These are phyloP conservation scores for Peromyscus attwateri DNA, from an alignment of 2,797 vertebrate species.

Conservation along the genomic window DNA sequence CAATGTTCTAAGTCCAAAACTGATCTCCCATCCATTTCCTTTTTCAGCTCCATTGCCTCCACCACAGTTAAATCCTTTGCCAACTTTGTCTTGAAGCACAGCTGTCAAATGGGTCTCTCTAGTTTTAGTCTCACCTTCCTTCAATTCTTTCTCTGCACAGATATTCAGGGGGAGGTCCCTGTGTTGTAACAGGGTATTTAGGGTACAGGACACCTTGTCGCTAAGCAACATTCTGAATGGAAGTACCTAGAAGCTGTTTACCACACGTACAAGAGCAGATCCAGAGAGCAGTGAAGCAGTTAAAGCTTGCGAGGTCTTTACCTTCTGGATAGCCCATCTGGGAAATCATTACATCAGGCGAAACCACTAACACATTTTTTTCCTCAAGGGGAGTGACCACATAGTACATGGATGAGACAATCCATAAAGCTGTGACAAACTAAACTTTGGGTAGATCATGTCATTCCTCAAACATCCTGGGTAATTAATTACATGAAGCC, in stretches of 20 bases:
- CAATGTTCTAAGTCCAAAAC: neutral
- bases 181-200: neutral
- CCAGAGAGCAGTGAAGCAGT: neutral
- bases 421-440: neutral
- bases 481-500: neutral
- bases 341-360: neutral
- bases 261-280: neutral
- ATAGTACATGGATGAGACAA: neutral
- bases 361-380: neutral
- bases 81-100: neutral
- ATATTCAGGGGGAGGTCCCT: neutral
- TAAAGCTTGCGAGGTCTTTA: neutral
- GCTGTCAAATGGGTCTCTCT: neutral
- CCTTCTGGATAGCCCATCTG: neutral
- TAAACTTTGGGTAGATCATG: neutral
- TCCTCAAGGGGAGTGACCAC: neutral
- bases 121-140: neutral
- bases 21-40: neutral
- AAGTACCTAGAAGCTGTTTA: neutral
- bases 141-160: neutral
- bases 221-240: neutral
- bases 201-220: neutral
- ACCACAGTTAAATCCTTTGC: neutral
- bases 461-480: neutral
- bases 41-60: neutral